A percentile compares a stretch with the other conserved stretches of the same genome.
Evolutionary conservation across 2,113 vertebrate genomes (phyloP).

Genomic region (Hydropotes inermis): DNA sequence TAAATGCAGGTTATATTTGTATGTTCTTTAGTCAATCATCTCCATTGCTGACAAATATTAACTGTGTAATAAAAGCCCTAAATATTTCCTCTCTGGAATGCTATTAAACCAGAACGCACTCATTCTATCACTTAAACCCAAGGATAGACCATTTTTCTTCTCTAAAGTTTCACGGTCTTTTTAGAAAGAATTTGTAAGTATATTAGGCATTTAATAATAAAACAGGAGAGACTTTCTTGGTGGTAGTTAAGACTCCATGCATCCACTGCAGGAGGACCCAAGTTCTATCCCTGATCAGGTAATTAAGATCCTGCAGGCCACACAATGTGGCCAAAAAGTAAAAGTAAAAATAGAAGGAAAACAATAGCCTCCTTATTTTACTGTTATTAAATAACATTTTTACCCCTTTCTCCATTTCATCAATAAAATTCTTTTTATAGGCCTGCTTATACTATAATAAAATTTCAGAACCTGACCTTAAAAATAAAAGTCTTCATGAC

Average conservation of each 20-base stretch:
- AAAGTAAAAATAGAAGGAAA: neutral
- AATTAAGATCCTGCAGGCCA: neutral
- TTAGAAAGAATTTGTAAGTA: neutral
- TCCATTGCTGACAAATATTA: neutral
- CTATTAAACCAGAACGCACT: neutral
- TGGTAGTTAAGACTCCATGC: neutral
- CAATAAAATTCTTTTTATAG: neutral
- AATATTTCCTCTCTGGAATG: constrained; percentile 7
- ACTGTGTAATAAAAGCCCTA: neutral
- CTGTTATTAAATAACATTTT: neutral
- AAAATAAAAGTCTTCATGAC: neutral
- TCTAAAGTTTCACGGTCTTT: neutral
- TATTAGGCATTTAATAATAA: neutral
- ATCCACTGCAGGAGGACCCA: neutral
- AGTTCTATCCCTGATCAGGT: neutral
- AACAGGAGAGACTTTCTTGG: neutral
- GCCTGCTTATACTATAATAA: neutral
- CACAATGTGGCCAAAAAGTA: neutral
- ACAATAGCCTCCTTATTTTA: neutral
- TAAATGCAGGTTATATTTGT: neutral
- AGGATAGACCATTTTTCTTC: neutral
- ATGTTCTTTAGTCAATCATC: neutral
- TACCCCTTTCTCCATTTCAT: neutral
- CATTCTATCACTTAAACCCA: neutral
- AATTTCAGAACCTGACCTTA: neutral